Base-by-base conservation (phyloP, 2,888 invertebrate genomes). In the Drosophila affinis region DNA sequence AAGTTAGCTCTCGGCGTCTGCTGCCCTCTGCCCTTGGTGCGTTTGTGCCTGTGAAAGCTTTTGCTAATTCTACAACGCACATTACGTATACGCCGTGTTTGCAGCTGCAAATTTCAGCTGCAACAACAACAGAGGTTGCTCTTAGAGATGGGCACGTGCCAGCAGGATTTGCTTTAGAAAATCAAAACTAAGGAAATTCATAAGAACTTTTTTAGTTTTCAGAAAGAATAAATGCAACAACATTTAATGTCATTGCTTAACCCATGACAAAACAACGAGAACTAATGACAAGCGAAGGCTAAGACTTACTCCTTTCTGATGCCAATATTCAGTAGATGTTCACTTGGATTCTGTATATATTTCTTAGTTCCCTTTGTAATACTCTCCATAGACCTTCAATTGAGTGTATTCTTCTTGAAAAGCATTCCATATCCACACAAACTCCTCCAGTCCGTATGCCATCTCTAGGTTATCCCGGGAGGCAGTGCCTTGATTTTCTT, bases 21-120 rank as follows among this genome's bases (percentile, higher is more conserved):
- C 14, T 18, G 39, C 39, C 9, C 53, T n/a, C 21, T 10, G 21
- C 21, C 39, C 29, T 51, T 18, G 39, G 10, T 55, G 12, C 67
- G 63, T 34, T 34, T n/a, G 44, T 21, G 21, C 67, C 34, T 52
- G 46, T 29, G 18, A 49, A 55, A 34, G 67, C 27, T 48, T 70
- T 70, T 70, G 56, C 70, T 61, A 70, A 70, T 70, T 70, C 60
- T 69, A 59, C 51, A 62, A 21, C 60, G 45, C 34, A 55, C 65
- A 74, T 76, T 57, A 62, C 73, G 64, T 68, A 81, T 83, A 81
- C 76, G 72, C 53, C 69, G 49, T 21, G 68, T 52, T 52, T 48
- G 21, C 17, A 14, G 51, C 46, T 39, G 59, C 29, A 44, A 45
- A 24, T 51, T 46, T 3, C 39, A n/a, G n/a, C n/a, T n/a, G n/a